A percentile compares a stretch with the other conserved stretches of the same genome.
Evolutionary conservation across 64 coral and sea anemone genomes (phyloP).

Genomic region (Acropora tenuis): DNA sequence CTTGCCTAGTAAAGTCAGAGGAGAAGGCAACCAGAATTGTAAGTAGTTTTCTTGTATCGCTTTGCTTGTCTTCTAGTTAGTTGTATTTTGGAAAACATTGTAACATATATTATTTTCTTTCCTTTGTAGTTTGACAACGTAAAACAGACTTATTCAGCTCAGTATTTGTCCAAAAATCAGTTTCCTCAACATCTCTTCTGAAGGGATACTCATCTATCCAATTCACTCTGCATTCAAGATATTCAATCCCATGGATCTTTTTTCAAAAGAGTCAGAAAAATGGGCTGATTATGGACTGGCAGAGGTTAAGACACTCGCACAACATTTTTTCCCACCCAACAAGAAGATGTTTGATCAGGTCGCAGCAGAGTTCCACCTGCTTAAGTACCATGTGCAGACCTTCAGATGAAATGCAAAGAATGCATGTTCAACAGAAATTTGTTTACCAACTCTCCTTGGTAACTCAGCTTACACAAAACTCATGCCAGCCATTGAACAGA

Average conservation of each 20-base stretch:
- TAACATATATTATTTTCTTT: no score
- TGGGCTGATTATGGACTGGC: conserved; percentile 48
- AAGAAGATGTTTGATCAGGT: conserved; percentile 19
- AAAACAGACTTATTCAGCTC: no score
- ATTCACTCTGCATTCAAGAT: conserved; percentile 37
- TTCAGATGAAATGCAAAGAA: conserved; percentile 13
- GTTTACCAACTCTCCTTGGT: conserved; percentile 29
- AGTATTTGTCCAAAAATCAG: no score
- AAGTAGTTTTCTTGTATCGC: no score
- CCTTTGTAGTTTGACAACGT: no score
- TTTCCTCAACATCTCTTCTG: no score
- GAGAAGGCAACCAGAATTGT: no score
- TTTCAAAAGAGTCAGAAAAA: conserved; percentile 35
- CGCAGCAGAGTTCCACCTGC: conserved; percentile 7
- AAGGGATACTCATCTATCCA: no score
- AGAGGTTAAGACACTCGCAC: conserved; percentile 35
- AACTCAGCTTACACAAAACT: conserved; percentile 34
- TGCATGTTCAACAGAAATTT: conserved; percentile 46
- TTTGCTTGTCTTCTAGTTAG: no score
- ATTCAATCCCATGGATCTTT: conserved; percentile 39
- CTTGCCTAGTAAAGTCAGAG: no score
- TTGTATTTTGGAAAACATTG: no score
- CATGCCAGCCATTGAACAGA: conserved; percentile 20
- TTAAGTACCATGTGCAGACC: conserved; percentile 41
- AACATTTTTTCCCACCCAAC: conserved; percentile 19